Evolutionary conservation across 35 echinoderm and acorn worm species (phyloP).

Genomic region (Apostichopus californicus): DNA sequence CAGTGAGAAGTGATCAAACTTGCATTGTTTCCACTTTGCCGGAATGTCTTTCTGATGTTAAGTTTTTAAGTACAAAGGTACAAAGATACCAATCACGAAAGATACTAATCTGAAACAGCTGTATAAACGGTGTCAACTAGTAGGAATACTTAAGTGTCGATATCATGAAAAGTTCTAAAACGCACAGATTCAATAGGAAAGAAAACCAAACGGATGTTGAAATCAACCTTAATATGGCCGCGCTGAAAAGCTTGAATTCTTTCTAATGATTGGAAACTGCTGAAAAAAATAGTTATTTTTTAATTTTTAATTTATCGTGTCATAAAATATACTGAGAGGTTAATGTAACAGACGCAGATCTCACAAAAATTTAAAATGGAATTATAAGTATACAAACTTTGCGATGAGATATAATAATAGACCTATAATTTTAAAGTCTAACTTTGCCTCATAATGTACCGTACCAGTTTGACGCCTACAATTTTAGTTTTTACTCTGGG

Average conservation of each 20-base stretch:
- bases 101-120: not conserved
- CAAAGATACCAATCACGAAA: not conserved
- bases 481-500: too few species aligned
- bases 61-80: not conserved
- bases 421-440: too few species aligned
- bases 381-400: too few species aligned
- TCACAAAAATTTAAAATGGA: too few species aligned
- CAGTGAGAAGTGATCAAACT: not conserved
- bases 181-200: not conserved
- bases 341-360: too few species aligned
- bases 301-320: too few species aligned
- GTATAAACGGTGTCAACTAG: not conserved
- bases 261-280: not conserved
- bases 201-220: not conserved
- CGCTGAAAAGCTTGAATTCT: not conserved
- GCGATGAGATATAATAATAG: too few species aligned
- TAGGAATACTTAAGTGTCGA: not conserved
- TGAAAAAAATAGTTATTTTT: too few species aligned
- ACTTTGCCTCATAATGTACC: too few species aligned
- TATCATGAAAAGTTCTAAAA: not conserved
- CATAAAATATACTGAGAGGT: too few species aligned
- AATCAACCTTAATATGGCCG: not conserved
- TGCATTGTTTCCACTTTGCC: slow-evolving; percentile 1
- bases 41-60: slow-evolving; percentile 5
- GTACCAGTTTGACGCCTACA: too few species aligned